Percentiles rank a stretch among this genome's conserved stretches.
Evolutionary conservation across 2,888 invertebrate genomes (phyloP).

Genomic region (Sicus ferrugineus): DNA sequence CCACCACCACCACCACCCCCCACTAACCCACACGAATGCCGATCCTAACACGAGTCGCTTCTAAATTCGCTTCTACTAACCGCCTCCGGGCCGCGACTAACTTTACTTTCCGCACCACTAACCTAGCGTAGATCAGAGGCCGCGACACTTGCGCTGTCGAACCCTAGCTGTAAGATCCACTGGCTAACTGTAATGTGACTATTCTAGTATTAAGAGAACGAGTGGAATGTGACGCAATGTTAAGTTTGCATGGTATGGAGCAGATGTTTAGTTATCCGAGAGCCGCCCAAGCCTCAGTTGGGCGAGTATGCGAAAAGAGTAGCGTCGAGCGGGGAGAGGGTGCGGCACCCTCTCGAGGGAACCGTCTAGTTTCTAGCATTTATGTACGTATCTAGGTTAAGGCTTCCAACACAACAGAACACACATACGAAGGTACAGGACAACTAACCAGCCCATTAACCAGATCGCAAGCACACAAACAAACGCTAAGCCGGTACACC

Average conservation of each 20-base stretch:
- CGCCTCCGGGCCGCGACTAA: not conserved
- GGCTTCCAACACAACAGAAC: slow-evolving; percentile 9
- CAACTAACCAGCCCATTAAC: slow-evolving; percentile 9
- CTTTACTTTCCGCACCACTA: slow-evolving; percentile 17
- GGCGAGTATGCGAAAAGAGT: slow-evolving; percentile 15
- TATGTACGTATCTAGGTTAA: too few relatives aligned
- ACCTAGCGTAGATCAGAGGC: not conserved
- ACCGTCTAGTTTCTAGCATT: too few relatives aligned
- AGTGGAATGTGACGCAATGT: slow-evolving; percentile 32
- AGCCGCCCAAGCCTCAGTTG: too few relatives aligned
- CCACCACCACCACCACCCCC: not conserved
- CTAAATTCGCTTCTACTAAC: slow-evolving; percentile 29
- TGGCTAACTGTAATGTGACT: slow-evolving; percentile 29
- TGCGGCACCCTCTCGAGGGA: too few relatives aligned
- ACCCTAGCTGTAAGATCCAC: slow-evolving; percentile 24
- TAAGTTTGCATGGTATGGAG: slow-evolving; percentile 12
- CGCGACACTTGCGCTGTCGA: slow-evolving; percentile 14
- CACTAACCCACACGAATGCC: not conserved
- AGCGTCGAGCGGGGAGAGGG: too few relatives aligned
- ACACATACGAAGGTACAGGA: slow-evolving; percentile 27
- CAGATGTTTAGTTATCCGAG: slow-evolving; percentile 9
- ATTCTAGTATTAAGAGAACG: slow-evolving; percentile 31
- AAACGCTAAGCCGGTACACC: slow-evolving; percentile 38
- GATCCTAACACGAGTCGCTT: slow-evolving; percentile 18
- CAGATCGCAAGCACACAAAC: slow-evolving; percentile 9